Evolutionary conservation across 1,140 invertebrate genomes (phyloP).

Genomic region (Mercenaria mercenaria): DNA sequence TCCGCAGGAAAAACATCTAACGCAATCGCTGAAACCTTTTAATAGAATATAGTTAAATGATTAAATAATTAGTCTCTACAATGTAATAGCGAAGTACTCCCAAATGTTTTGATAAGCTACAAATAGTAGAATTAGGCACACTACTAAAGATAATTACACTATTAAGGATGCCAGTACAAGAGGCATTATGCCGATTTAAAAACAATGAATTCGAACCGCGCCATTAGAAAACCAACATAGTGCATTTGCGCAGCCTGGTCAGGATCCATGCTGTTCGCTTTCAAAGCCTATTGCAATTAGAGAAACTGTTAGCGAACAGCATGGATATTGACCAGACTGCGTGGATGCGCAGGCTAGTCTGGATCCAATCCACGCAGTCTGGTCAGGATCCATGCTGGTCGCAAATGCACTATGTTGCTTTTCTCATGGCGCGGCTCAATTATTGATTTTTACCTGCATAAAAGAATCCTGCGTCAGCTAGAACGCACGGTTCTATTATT

Average conservation of each 20-base stretch:
- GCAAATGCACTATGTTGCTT: too few species aligned
- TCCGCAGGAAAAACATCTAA: slow-evolving; percentile 39
- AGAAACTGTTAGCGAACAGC: too few species aligned
- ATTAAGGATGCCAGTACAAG: neutral
- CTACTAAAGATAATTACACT: neutral
- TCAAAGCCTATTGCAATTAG: too few species aligned
- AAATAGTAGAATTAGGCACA: neutral
- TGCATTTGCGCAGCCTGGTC: too few species aligned
- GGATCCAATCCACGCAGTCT: neutral
- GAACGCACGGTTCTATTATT: neutral
- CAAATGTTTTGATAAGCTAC: neutral
- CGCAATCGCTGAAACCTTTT: slow-evolving; percentile 10
- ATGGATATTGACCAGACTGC: too few species aligned
- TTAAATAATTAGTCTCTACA: neutral
- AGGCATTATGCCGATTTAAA: neutral
- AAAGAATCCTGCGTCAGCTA: slow-evolving; percentile 37
- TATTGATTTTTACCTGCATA: slow-evolving; percentile 12
- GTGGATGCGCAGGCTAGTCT: too few species aligned
- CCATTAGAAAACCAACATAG: too few species aligned
- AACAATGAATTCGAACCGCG: neutral
- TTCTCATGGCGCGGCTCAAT: too few species aligned
- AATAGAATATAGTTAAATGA: neutral
- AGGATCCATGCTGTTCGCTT: too few species aligned
- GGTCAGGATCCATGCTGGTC: too few species aligned
- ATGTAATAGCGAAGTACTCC: neutral